phyloP scores from a whole-genome alignment of 2,113 vertebrate genomes.

The Oncorhynchus kisutch region DNA sequence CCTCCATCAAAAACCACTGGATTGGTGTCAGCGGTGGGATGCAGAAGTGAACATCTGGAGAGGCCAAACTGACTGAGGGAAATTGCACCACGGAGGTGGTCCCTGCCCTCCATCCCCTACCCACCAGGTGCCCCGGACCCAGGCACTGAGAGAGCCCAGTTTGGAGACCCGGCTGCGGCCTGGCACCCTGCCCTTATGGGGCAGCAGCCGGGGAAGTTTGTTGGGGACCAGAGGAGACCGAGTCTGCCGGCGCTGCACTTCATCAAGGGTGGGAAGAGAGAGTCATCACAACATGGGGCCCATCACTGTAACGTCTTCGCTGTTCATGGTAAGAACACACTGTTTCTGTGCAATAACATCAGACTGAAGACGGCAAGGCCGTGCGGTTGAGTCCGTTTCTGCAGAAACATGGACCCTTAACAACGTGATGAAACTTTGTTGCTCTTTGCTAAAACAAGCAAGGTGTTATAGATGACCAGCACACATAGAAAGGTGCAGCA shows the following conservation, averaged over 20 bases:
- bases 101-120: not conserved
- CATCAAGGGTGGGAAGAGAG: slow-evolving; percentile 89
- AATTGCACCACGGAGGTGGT: not conserved
- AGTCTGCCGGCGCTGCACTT: slow-evolving; percentile 93
- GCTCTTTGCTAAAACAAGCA: too few species aligned
- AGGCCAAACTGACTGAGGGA: slow-evolving; percentile 34
- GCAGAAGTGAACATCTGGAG: slow-evolving; percentile 10
- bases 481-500: too few species aligned
- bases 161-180: slow-evolving; percentile 72
- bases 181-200: slow-evolving; percentile 90
- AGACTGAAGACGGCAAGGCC: too few species aligned
- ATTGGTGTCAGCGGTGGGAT: not conserved
- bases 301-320: slow-evolving; percentile 91
- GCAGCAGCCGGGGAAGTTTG: slow-evolving; percentile 98
- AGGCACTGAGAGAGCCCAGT: slow-evolving; percentile 45
- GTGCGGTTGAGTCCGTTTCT: not conserved
- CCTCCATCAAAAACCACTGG: not conserved
- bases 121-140: slow-evolving; percentile 17
- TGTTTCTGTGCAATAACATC: not conserved
- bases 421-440: too few species aligned
- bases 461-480: too few species aligned
- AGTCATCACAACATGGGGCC: slow-evolving; percentile 82
- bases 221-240: slow-evolving; percentile 95
- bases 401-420: too few species aligned
- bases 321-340: slow-evolving; percentile 86